These are phyloP conservation scores for Sylvia atricapilla DNA, from an alignment of 2,113 vertebrate species.

Conservation along the genomic window DNA sequence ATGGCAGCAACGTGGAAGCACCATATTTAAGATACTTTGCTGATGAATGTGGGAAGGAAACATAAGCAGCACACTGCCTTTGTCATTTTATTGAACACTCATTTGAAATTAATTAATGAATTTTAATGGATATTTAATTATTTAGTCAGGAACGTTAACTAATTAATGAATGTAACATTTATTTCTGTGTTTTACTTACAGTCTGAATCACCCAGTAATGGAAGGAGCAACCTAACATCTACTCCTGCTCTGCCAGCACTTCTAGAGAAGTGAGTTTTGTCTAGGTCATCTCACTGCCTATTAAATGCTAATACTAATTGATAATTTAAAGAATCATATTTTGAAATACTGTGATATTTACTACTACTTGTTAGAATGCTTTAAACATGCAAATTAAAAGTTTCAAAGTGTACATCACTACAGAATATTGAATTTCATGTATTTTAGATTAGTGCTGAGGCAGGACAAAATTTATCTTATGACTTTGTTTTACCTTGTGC, in stretches of 20 bases:
- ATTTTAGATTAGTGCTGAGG: neutral
- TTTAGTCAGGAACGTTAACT: neutral
- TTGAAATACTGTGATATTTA: neutral
- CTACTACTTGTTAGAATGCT: neutral
- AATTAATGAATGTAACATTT: neutral
- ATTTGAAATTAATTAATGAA: neutral
- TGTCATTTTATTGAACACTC: neutral
- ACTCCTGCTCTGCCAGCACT: conserved; percentile 75
- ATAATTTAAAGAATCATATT: neutral
- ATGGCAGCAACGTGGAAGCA: neutral
- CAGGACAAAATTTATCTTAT: neutral
- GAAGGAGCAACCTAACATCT: conserved; percentile 71
- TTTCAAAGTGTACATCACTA: neutral
- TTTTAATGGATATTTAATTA: neutral
- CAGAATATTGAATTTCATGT: neutral
- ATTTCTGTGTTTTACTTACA: conserved; percentile 62
- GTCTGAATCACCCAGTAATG: conserved; percentile 82
- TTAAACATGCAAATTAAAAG: neutral
- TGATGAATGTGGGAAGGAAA: neutral
- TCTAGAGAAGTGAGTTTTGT: conserved; percentile 78
- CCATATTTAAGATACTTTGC: neutral
- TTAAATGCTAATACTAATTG: neutral
- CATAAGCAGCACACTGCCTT: neutral
- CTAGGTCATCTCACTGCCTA: neutral
- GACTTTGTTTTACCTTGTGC: neutral